phyloP scores from a whole-genome alignment of 2,888 invertebrate species.

The Anodontia alba region DNA sequence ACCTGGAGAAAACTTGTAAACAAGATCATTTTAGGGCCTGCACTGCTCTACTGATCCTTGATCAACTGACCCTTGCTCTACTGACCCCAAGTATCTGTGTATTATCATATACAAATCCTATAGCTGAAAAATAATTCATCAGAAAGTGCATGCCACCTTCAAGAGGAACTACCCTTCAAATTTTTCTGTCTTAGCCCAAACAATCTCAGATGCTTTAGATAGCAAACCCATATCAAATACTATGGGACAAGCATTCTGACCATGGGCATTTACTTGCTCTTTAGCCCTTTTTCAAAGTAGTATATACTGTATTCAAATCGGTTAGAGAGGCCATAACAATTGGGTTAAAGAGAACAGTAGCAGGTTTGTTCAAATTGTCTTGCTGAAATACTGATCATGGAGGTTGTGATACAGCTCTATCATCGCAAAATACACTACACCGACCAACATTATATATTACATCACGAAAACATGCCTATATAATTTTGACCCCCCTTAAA shows the following conservation, averaged over 20 bases:
- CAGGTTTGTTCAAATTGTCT: neutral
- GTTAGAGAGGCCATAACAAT: conserved; percentile 38
- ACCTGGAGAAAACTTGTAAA: no score
- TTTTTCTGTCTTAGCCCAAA: conserved; percentile 27
- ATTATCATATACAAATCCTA: conserved; percentile 33
- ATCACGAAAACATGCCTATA: no score
- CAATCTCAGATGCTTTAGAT: conserved; percentile 34
- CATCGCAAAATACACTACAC: neutral
- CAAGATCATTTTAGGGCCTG: no score
- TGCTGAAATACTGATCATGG: conserved; percentile 13
- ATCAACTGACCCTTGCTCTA: no score
- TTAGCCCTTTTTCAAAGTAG: conserved; percentile 8
- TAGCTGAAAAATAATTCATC: conserved; percentile 32
- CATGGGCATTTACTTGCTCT: conserved; percentile 21
- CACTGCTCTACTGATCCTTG: no score
- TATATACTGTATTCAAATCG: conserved; percentile 13
- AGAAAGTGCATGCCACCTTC: conserved; percentile 45
- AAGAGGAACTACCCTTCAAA: conserved; percentile 32
- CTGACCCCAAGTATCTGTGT: no score
- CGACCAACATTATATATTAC: neutral
- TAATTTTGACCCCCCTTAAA: no score
- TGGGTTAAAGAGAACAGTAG: conserved; percentile 25
- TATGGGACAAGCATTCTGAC: conserved; percentile 21
- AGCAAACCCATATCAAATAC: conserved; percentile 38
- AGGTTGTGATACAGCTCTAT: neutral